phyloP scores from a whole-genome alignment of 2,888 invertebrate species.

The Drosophila koepferae region DNA sequence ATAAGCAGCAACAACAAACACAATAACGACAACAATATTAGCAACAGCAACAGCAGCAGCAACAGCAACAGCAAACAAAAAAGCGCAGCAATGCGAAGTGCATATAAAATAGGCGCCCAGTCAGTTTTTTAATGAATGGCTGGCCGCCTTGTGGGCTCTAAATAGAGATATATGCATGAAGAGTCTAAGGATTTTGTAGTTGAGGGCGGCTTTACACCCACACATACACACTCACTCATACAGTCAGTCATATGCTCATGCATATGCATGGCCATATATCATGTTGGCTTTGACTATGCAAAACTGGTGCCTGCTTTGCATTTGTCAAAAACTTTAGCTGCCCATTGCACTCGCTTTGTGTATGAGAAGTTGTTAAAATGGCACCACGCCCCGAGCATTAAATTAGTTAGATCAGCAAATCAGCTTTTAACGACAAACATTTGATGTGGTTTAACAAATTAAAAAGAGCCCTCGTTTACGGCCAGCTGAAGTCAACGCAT shows the following conservation, averaged over 20 bases:
- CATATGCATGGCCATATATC: slow-evolving; percentile 62
- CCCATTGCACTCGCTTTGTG: slow-evolving; percentile 16
- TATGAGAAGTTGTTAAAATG: slow-evolving; percentile 52
- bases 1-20: slow-evolving; percentile 65
- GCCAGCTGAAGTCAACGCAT: slow-evolving; percentile 22
- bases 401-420: slow-evolving; percentile 50
- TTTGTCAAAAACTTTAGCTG: slow-evolving; percentile 52
- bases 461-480: slow-evolving; percentile 39
- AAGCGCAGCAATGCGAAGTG: slow-evolving; percentile 53
- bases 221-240: neutral
- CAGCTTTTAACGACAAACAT: slow-evolving; percentile 49
- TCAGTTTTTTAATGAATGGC: slow-evolving; percentile 73
- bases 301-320: slow-evolving; percentile 53
- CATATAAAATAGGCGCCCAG: slow-evolving; percentile 66
- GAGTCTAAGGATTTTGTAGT: slow-evolving; percentile 37
- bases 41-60: slow-evolving; percentile 13
- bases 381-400: slow-evolving; percentile 61
- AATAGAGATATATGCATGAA: slow-evolving; percentile 20
- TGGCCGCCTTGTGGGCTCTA: slow-evolving; percentile 28
- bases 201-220: neutral
- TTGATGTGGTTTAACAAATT: slow-evolving; percentile 59
- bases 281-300: slow-evolving; percentile 55
- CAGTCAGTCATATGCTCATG: slow-evolving; percentile 20
- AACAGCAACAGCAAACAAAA: slow-evolving; percentile 28
- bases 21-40: slow-evolving; percentile 12